Base-by-base conservation (phyloP, 2,888 invertebrate genomes). In the Drosophila paracracens region DNA sequence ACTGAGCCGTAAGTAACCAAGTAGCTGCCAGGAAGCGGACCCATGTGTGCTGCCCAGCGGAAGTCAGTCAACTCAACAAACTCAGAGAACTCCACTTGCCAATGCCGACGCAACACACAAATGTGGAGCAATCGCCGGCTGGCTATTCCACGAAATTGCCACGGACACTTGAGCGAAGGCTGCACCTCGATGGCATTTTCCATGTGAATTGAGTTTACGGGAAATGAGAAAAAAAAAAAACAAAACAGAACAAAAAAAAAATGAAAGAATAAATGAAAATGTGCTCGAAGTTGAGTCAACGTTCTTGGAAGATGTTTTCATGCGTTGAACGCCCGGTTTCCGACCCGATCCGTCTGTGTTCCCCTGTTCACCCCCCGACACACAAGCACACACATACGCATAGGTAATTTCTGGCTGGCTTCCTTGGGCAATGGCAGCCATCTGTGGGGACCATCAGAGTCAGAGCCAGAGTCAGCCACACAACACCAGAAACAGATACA, bases 291-390 rank as follows among this genome's bases (percentile, higher is more conserved):
- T 79, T 78, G 83, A 62, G 72, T 71, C 79, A 54, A 61, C 64
- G 59, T 88, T 88, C 83, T 79, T 64, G 81, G 85, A 88, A 85
- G 75, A 70, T 68, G 64, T 70, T 79, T 86, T 70, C 81, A 83
- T 85, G 73, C 70, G 71, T 75, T 71, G 65, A 74, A 65, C 68
- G 69, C 64, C 53, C 74, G 63, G 57, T 67, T 79, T 40, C 65
- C 62, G 59, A 70, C 54, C 57, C 67, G 51, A 65, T 51, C 69
- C 51, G 31, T 50, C 50, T 52, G 38, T 52, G 29, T 36, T 64
- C 66, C 64, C 54, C 54, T 54, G 13, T 56, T 56, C 57, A 46
- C 4, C 46, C 46, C 25, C 16, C 8, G 46, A 10, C 21, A 25
- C 21, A 7, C 40, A 40, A 0, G n/a, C 43, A 21, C 11, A 40